These are phyloP conservation scores for Propithecus perrieri DNA, from an alignment of 2,797 vertebrate species.

Conservation along the genomic window DNA sequence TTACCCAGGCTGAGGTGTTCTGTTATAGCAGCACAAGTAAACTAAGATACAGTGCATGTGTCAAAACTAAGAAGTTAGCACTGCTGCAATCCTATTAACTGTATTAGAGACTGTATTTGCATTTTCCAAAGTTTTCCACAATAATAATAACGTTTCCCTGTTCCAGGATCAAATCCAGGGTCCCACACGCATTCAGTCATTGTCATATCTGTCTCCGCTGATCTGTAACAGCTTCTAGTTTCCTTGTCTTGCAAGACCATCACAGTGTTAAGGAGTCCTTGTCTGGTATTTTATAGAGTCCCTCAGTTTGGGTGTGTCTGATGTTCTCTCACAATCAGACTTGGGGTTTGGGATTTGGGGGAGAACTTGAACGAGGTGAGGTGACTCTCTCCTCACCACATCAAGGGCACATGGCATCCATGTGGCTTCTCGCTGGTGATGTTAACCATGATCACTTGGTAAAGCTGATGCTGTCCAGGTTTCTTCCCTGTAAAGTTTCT, in stretches of 20 bases:
- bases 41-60: not conserved
- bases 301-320: not conserved
- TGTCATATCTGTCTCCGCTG: not conserved
- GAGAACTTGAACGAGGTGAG: not conserved
- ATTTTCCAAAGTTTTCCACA: not conserved
- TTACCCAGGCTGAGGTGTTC: not conserved
- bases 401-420: rapidly evolving
- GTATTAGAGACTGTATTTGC: not conserved
- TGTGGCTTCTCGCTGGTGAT: rapidly evolving
- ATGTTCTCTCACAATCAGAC: not conserved
- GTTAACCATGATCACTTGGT: not conserved
- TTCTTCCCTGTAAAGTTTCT: not conserved
- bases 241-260: not conserved
- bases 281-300: not conserved
- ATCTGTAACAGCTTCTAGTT: not conserved
- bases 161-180: not conserved
- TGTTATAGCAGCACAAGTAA: not conserved
- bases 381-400: rapidly evolving
- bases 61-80: not conserved
- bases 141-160: not conserved
- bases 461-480: rapidly evolving
- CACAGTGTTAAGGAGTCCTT: not conserved
- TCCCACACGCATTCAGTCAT: not conserved
- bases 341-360: not conserved
- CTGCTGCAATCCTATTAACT: not conserved